phyloP scores from a whole-genome alignment of 2,113 vertebrate species.

The Xyrauchen texanus region DNA sequence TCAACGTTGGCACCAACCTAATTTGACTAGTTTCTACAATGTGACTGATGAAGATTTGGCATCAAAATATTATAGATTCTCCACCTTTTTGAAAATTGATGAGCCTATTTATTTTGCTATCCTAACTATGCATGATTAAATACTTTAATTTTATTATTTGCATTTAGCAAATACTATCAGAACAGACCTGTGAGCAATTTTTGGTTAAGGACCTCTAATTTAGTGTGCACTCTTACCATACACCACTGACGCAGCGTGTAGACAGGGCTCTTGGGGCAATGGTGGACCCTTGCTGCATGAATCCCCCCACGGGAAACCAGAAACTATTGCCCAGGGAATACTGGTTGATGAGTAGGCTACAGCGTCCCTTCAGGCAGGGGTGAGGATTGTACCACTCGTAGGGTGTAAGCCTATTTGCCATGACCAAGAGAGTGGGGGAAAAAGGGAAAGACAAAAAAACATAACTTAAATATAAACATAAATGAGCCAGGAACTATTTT shows the following conservation, averaged over 20 bases:
- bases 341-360: constrained; percentile 94
- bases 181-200: neutral
- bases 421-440: neutral
- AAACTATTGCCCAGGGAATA: constrained; percentile 96
- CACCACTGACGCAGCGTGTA: constrained; percentile 94
- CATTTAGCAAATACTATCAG: too few relatives aligned
- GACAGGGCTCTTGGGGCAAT: constrained; percentile 94
- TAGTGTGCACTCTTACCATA: constrained; percentile 82
- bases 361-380: constrained; percentile 89
- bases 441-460: constrained; percentile 14
- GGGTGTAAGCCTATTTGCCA: constrained; percentile 82
- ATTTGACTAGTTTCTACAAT: too few relatives aligned
- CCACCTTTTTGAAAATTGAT: too few relatives aligned
- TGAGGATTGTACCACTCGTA: constrained; percentile 99
- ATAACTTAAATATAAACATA: constrained; percentile 45
- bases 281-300: constrained; percentile 98
- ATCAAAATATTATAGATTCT: too few relatives aligned
- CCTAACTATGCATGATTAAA: too few relatives aligned
- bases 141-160: too few relatives aligned
- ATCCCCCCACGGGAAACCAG: constrained; percentile 97
- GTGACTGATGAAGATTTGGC: too few relatives aligned
- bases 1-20: too few relatives aligned
- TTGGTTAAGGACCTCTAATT: neutral
- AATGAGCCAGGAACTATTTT: constrained; percentile 53
- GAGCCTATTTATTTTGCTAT: too few relatives aligned